Percentiles rank a stretch among this genome's conserved stretches.
Conservation (phyloP, 2,797 vertebrate genomes). For the Neosalanx taihuensis region DNA sequence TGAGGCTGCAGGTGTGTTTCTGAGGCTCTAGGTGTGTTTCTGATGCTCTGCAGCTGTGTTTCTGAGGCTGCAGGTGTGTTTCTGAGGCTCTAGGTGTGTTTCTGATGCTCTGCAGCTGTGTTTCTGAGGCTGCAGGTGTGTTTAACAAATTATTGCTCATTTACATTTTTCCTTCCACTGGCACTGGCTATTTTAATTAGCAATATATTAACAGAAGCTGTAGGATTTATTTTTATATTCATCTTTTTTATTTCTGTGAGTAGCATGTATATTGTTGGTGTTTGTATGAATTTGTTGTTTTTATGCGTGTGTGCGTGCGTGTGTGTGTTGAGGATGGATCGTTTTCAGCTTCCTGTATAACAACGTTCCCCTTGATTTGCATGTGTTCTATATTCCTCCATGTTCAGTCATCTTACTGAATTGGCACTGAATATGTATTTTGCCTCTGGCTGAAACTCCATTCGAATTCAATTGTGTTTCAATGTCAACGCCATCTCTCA, state of each 20-base stretch:
- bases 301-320: background rate
- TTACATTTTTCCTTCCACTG: background rate
- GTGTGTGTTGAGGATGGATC: background rate
- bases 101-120: too few species aligned
- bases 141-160: background rate
- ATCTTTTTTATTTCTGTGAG: background rate
- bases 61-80: too few species aligned
- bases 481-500: background rate
- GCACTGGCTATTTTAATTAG: too few species aligned
- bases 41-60: too few species aligned
- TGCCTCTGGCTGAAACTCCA: background rate
- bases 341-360: background rate
- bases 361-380: background rate
- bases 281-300: background rate
- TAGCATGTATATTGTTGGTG: background rate
- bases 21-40: too few species aligned
- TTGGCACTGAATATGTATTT: slow-evolving; percentile 5
- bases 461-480: background rate
- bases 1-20: too few species aligned
- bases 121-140: too few species aligned
- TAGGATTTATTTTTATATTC: background rate
- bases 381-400: background rate
- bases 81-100: too few species aligned
- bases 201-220: too few species aligned
- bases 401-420: background rate